Conservation (phyloP, 1,140 invertebrate genomes). For the Cotesia chilonis region DNA sequence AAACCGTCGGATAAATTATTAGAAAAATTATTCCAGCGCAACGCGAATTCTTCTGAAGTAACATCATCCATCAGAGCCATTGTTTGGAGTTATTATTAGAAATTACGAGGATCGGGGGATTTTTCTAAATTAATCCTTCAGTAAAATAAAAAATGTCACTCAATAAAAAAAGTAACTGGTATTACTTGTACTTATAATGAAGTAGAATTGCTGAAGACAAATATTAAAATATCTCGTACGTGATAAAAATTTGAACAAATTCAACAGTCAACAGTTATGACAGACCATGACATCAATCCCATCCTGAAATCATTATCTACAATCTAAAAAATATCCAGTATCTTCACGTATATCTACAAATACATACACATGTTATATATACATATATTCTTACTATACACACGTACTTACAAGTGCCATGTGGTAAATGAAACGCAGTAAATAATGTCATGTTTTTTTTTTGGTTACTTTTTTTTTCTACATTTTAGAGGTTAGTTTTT, state of each 20-base stretch:
- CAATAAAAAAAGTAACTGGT: too few relatives aligned
- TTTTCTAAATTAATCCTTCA: not conserved
- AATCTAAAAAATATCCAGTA: not conserved
- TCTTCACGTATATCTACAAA: not conserved
- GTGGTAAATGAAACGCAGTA: not conserved
- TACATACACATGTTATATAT: slow-evolving; percentile 7
- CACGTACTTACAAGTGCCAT: not conserved
- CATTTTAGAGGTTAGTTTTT: not conserved
- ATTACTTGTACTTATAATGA: too few relatives aligned
- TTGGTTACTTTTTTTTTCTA: too few relatives aligned
- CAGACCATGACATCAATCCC: slow-evolving; percentile 14
- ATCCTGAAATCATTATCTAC: slow-evolving; percentile 2
- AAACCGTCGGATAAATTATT: slow-evolving; percentile 75
- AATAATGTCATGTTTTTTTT: slow-evolving; percentile 2
- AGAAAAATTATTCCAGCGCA: slow-evolving; percentile 79
- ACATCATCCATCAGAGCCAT: slow-evolving; percentile 38
- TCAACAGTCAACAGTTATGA: not conserved
- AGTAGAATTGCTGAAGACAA: too few relatives aligned
- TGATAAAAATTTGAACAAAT: slow-evolving; percentile 2
- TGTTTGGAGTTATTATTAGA: not conserved
- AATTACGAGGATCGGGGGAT: not conserved
- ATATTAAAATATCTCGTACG: too few relatives aligned
- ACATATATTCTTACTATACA: not conserved
- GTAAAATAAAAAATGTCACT: not conserved
- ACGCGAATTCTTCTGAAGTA: slow-evolving; percentile 74